These are phyloP conservation scores for Parauchenoglanis ngamensis DNA, from an alignment of 2,797 vertebrate genomes.

Conservation along the genomic window DNA sequence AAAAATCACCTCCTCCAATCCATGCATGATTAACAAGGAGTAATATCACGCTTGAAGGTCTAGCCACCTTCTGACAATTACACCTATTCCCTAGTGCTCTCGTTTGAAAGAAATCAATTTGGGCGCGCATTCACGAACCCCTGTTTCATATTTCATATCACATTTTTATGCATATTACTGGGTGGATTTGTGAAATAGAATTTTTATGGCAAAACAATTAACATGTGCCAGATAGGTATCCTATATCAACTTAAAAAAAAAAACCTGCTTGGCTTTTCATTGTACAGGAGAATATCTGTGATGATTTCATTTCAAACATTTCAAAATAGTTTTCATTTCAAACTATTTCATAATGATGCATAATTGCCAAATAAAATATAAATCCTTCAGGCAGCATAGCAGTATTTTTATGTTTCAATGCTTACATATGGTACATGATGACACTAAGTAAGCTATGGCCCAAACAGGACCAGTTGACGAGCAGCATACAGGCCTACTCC, in stretches of 20 bases:
- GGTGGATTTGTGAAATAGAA: conserved; percentile 35
- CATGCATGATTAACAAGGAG: conserved; percentile 74
- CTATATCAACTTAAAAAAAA: background rate
- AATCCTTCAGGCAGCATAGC: background rate
- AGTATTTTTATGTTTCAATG: background rate
- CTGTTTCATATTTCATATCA: conserved; percentile 47
- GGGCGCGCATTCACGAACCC: conserved; percentile 58
- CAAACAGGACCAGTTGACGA: conserved; percentile 5
- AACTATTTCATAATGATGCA: conserved; percentile 1
- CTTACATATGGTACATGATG: background rate
- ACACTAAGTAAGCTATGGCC: background rate
- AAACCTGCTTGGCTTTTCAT: background rate
- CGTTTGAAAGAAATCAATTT: conserved; percentile 69
- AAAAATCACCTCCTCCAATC: conserved; percentile 66
- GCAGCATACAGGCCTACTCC: background rate
- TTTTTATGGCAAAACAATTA: conserved; percentile 40
- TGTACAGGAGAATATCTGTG: background rate
- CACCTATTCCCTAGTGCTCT: conserved; percentile 65
- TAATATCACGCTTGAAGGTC: conserved; percentile 76
- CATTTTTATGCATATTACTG: conserved; percentile 45
- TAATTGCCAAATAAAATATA: background rate
- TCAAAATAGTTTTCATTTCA: no score
- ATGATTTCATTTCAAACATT: background rate
- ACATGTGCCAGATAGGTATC: background rate
- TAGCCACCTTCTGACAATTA: conserved; percentile 67